A percentile compares a stretch with the other conserved stretches of the same genome.
Evolutionary conservation across 2,797 vertebrate species (phyloP).

Genomic region (Delichon dasypus): DNA sequence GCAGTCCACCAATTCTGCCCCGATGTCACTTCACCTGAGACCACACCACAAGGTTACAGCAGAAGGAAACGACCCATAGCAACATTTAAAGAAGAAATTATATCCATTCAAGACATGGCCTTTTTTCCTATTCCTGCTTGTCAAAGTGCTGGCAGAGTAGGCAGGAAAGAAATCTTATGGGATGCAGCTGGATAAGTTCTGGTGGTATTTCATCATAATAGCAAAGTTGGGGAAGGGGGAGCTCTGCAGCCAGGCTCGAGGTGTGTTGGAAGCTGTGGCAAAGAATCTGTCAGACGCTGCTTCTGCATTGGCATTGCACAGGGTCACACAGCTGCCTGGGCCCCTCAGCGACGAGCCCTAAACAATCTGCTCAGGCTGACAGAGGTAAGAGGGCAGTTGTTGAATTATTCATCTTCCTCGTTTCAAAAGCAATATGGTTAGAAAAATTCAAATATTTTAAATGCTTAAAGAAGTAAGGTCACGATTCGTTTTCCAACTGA

Average conservation of each 20-base stretch:
- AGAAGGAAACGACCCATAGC: background rate
- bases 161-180: background rate
- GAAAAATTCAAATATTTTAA: background rate
- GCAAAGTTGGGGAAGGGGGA: background rate
- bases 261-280: background rate
- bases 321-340: accelerated
- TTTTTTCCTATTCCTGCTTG: background rate
- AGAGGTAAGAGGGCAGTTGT: background rate
- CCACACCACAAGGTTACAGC: background rate
- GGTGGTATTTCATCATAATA: background rate
- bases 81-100: background rate
- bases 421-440: background rate
- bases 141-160: background rate
- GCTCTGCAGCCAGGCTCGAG: background rate
- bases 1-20: background rate
- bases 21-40: background rate
- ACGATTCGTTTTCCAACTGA: background rate
- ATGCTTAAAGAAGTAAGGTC: background rate
- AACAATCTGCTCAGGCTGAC: background rate
- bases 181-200: background rate
- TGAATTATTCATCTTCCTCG: background rate
- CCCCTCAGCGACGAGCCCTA: background rate
- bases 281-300: background rate
- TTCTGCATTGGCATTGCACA: background rate
- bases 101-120: background rate